Conservation (phyloP, 2,797 vertebrate genomes). For the Typhlichthys eigenmanni region DNA sequence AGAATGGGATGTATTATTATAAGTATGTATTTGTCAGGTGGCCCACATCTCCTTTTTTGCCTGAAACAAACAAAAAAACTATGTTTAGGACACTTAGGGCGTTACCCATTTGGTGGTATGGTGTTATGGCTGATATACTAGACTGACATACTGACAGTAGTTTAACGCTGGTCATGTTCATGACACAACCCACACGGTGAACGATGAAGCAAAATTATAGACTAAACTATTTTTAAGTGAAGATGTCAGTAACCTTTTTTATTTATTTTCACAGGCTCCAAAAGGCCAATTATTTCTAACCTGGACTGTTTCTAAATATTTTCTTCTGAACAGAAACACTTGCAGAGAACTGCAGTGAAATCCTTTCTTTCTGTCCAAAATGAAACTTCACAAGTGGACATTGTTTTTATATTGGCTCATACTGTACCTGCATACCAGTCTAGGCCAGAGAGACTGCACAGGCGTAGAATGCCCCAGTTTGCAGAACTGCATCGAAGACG, state of each 20-base stretch:
- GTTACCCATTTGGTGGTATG: too few relatives aligned
- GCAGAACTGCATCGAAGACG: constrained; percentile 86
- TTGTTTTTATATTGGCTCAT: constrained; percentile 51
- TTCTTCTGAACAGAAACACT: constrained; percentile 25
- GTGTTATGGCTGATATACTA: too few relatives aligned
- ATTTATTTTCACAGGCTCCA: constrained; percentile 63
- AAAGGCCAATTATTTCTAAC: background rate
- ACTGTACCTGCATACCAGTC: constrained; percentile 34
- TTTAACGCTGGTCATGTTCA: too few relatives aligned
- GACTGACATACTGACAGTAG: too few relatives aligned
- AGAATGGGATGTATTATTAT: too few relatives aligned
- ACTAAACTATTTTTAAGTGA: constrained; percentile 4
- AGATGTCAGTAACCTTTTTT: constrained; percentile 64
- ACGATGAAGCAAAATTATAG: constrained; percentile 13
- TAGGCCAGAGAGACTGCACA: constrained; percentile 83
- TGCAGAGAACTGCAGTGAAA: constrained; percentile 10
- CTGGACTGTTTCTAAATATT: constrained; percentile 16
- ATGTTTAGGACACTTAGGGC: too few relatives aligned
- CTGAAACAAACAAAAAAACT: too few relatives aligned
- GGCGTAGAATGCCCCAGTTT: constrained; percentile 78
- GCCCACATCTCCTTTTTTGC: too few relatives aligned
- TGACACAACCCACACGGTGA: too few relatives aligned
- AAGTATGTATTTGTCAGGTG: too few relatives aligned
- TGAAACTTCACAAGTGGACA: constrained; percentile 46
- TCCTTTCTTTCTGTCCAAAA: constrained; percentile 46